Conservation (phyloP, 2,888 invertebrate species). For the Melipona beecheii region DNA sequence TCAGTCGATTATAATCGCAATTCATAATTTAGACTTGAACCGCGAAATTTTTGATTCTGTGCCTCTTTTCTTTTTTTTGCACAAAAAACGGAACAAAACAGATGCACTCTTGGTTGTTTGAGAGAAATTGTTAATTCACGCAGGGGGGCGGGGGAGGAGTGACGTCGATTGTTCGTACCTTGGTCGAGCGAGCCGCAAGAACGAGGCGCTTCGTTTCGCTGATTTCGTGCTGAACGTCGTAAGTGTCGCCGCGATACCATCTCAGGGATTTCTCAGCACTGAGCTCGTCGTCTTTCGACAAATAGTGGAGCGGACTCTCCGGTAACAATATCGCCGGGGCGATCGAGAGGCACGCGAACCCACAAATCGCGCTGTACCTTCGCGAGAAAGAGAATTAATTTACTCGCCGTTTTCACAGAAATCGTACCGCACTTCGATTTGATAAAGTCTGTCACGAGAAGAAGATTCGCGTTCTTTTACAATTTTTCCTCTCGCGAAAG, state of each 20-base stretch:
- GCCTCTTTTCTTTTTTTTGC: too few species aligned
- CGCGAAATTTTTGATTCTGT: too few species aligned
- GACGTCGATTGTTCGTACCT: slow-evolving; percentile 60
- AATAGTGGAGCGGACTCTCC: slow-evolving; percentile 75
- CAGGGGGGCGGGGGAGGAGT: background rate
- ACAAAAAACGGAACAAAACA: too few species aligned
- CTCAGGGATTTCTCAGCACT: slow-evolving; percentile 70
- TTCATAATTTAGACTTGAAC: too few species aligned
- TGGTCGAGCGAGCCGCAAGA: slow-evolving; percentile 36
- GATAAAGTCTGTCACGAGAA: background rate
- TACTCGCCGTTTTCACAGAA: background rate
- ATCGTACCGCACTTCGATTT: background rate
- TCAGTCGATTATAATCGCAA: too few species aligned
- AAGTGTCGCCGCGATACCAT: slow-evolving; percentile 70
- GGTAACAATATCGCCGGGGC: slow-evolving; percentile 71
- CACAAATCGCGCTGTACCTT: slow-evolving; percentile 76
- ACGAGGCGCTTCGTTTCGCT: slow-evolving; percentile 68
- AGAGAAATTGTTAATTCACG: background rate
- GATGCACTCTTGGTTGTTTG: too few species aligned
- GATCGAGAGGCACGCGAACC: slow-evolving; percentile 70
- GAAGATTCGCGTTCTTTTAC: too few species aligned
- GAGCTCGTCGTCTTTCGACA: slow-evolving; percentile 66
- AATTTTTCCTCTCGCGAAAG: too few species aligned
- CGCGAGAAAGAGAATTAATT: slow-evolving; percentile 31
- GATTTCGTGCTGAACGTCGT: slow-evolving; percentile 69